Evolutionary conservation across 2,797 vertebrate species (phyloP).

Genomic region (Ceryle rudis): DNA sequence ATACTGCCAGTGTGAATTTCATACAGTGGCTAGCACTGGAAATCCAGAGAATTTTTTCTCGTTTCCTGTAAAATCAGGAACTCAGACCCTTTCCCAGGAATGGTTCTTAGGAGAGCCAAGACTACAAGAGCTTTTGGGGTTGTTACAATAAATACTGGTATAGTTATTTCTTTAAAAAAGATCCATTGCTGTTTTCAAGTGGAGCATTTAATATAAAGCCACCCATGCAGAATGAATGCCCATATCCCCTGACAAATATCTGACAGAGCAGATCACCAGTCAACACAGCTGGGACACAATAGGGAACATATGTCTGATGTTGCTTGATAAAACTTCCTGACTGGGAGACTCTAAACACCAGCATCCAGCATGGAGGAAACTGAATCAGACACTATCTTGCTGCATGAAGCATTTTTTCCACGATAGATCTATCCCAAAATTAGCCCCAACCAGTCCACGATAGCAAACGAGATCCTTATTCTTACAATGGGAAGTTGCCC

Average conservation of each 20-base stretch:
- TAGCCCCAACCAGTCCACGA: background rate
- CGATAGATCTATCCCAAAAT: slow-evolving; percentile 14
- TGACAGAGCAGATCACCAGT: background rate
- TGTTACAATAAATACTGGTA: background rate
- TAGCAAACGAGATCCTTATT: slow-evolving; percentile 23
- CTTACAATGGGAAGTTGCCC: slow-evolving; percentile 36
- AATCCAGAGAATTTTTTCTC: background rate
- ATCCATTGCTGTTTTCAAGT: background rate
- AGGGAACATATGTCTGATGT: slow-evolving; percentile 33
- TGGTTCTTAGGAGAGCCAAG: rapidly evolving
- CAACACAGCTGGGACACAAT: background rate
- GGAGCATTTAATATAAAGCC: background rate
- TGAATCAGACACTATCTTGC: background rate
- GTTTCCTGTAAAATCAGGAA: background rate
- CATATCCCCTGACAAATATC: background rate
- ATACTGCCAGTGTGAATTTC: background rate
- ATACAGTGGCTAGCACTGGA: background rate
- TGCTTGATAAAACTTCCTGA: background rate
- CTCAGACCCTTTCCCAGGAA: background rate
- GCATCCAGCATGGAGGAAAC: background rate
- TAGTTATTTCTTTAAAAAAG: background rate
- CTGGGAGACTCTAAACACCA: background rate
- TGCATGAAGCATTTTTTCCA: slow-evolving; percentile 6
- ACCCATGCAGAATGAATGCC: background rate
- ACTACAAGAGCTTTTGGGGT: background rate